Percentiles rank a stretch among this genome's conserved stretches.
These are phyloP conservation scores for Apocrypta bakeri DNA, from an alignment of 1,140 invertebrate species.

Conservation along the genomic window DNA sequence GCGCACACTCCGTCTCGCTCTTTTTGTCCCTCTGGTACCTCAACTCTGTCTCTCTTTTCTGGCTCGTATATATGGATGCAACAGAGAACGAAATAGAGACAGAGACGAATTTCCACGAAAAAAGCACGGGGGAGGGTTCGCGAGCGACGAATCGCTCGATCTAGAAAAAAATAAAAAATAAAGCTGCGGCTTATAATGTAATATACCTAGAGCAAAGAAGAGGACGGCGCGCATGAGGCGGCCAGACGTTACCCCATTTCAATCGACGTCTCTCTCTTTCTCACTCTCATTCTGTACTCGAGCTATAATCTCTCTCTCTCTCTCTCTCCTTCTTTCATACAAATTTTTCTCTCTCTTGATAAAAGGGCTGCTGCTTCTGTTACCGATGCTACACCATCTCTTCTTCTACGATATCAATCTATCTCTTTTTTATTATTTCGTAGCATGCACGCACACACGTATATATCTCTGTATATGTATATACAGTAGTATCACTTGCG, in stretches of 20 bases:
- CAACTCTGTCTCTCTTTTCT: neutral
- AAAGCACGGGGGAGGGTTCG: too few species aligned
- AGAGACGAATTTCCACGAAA: neutral
- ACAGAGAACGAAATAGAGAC: neutral
- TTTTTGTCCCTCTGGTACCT: neutral
- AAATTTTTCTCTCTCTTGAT: neutral
- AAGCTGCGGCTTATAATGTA: neutral
- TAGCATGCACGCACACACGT: conserved; percentile 23
- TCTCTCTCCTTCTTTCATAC: neutral
- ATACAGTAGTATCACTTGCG: neutral
- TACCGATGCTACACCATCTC: neutral
- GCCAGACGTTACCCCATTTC: neutral
- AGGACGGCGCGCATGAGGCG: neutral
- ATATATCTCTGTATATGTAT: neutral
- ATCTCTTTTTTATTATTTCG: conserved; percentile 32
- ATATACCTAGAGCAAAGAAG: neutral
- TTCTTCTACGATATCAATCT: neutral
- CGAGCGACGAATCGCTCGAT: neutral
- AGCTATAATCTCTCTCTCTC: neutral
- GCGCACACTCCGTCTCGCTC: conserved; percentile 11
- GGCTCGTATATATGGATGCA: neutral
- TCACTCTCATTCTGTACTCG: too few species aligned
- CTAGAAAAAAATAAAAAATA: neutral
- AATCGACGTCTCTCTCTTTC: neutral
- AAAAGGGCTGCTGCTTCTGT: neutral